Base-by-base conservation (phyloP, 2,888 invertebrate species). In the Protodeltote pygarga region DNA sequence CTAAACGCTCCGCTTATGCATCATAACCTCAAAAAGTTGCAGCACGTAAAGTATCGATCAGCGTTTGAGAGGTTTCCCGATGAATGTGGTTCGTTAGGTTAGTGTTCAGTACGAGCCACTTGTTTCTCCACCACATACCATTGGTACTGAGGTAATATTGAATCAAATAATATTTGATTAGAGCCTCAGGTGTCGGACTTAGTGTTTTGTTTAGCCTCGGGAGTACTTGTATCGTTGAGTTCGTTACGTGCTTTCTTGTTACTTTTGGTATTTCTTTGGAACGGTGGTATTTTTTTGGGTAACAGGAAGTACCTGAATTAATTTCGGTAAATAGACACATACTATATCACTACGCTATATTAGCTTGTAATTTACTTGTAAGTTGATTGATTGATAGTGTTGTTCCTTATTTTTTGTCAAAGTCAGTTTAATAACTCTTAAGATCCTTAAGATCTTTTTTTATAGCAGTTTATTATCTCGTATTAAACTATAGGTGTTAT, bases 51-150 rank as follows among this genome's bases (percentile, higher is more conserved):
- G 47, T 89, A 90, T 90, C 79, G 89, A 90, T 84, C 86, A 86
- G 80, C 79, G 65, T 71, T 83, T 84, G 77, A 78, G 79, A 76
- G 85, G 83, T 72, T 89, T 83, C 88, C 64, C 77, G 35, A 53
- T 81, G 81, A 85, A 82, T 81, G 85, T 73, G 87, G 89, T 89
- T 89, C 89, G 87, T 88, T 89, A 89, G 83, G 59, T 78, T 82
- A 78, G 79, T 65, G 69, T 52, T 75, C 65, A 73, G 67, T 50
- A 70, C 81, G 75, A 76, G 79, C 65, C 68, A 61, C 71, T 76
- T 75, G 77, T 77, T 74, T 66, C 69, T 65, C 73, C 77, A 52
- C 46, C 61, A 32, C 65, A 65, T 65, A 66, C 65, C 61, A 51
- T 52, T 55, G 42, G 50, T 20, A 54, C 63, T 48, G 47, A 76